Evolutionary conservation across 2,888 invertebrate species (phyloP).

Genomic region (Acronicta psi): DNA sequence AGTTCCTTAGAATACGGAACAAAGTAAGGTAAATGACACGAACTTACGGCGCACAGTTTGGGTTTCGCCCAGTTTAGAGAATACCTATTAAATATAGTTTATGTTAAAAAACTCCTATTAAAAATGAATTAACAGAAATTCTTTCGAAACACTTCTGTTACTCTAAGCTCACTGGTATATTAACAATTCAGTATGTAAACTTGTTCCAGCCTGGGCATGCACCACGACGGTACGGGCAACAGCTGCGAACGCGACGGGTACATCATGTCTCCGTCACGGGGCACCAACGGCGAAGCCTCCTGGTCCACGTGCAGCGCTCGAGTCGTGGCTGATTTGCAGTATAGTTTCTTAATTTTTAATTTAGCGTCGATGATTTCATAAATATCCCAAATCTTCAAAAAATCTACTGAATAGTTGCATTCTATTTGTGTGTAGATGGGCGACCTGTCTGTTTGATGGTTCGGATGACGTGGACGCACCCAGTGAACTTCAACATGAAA

Average conservation of each 20-base stretch:
- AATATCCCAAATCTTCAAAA: not conserved
- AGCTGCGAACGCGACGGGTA: constrained; percentile 93
- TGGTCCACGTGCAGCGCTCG: constrained; percentile 94
- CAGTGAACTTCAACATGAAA: constrained; percentile 89
- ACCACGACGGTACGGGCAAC: constrained; percentile 93
- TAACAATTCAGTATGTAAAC: too few relatives aligned
- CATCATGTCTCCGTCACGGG: constrained; percentile 95
- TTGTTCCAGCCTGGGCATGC: constrained; percentile 93
- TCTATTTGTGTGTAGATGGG: constrained; percentile 80
- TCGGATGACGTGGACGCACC: constrained; percentile 80
- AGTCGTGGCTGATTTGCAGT: constrained; percentile 90
- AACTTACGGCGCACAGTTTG: too few relatives aligned
- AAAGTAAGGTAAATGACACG: too few relatives aligned
- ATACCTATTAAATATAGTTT: too few relatives aligned
- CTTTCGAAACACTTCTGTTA: too few relatives aligned
- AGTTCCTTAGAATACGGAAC: too few relatives aligned
- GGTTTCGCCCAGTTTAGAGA: too few relatives aligned
- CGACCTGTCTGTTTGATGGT: constrained; percentile 91
- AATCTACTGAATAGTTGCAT: constrained; percentile 1
- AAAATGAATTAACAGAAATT: too few relatives aligned
- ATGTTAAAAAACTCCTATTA: too few relatives aligned
- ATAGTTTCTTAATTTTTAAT: too few relatives aligned
- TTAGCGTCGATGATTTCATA: too few relatives aligned
- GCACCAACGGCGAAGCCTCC: constrained; percentile 93
- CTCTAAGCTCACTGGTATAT: too few relatives aligned